phyloP scores from a whole-genome alignment of 2,113 vertebrate genomes.

The Carassius carassius region DNA sequence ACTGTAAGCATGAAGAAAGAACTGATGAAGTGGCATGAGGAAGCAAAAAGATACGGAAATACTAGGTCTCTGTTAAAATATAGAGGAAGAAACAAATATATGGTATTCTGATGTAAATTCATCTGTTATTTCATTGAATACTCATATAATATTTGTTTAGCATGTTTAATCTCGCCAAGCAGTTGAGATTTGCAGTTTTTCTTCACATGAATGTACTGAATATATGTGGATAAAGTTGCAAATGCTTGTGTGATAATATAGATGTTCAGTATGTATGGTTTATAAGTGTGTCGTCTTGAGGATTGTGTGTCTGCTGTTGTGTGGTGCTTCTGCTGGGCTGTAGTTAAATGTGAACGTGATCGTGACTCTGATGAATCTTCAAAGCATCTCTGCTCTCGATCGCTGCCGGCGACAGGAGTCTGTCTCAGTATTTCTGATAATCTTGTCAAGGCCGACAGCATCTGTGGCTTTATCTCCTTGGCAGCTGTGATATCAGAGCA shows the following conservation, averaged over 20 bases:
- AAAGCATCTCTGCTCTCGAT: not conserved
- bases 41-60: no score
- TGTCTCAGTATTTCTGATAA: constrained; percentile 18
- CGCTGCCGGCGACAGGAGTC: not conserved
- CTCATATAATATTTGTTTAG: not conserved
- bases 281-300: not conserved
- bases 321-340: not conserved
- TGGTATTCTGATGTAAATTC: no score
- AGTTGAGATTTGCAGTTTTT: no score
- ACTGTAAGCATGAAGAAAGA: no score
- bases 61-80: no score
- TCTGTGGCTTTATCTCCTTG: constrained; percentile 47
- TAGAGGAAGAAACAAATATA: no score
- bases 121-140: not conserved
- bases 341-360: not conserved
- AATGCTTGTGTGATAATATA: not conserved
- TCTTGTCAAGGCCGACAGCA: constrained; percentile 36
- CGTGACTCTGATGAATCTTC: not conserved
- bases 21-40: no score
- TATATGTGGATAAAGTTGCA: not conserved
- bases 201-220: no score
- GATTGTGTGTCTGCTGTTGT: not conserved
- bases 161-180: not conserved
- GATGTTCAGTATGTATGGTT: not conserved
- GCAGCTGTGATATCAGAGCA: constrained; percentile 40